Evolutionary conservation across 2,113 vertebrate genomes (phyloP).

Genomic region (Entelurus aequoreus): DNA sequence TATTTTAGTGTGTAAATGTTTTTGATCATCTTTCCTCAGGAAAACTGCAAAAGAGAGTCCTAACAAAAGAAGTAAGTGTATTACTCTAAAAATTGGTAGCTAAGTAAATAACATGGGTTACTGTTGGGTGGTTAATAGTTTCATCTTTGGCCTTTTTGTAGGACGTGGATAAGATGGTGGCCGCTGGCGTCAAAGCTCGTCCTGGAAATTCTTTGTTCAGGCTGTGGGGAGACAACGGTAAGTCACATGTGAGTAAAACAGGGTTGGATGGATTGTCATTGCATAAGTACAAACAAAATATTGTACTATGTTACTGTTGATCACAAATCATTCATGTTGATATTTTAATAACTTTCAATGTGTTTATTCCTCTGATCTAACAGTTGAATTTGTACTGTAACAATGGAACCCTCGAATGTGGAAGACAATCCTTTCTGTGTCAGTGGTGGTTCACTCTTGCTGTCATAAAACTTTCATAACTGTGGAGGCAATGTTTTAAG

Average conservation of each 20-base stretch:
- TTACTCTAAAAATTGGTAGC: neutral
- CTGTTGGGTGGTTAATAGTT: neutral
- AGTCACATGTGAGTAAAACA: constrained; percentile 18
- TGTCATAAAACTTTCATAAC: too few relatives aligned
- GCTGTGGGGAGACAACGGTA: constrained; percentile 89
- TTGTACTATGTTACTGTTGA: too few relatives aligned
- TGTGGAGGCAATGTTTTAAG: too few relatives aligned
- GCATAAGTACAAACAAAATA: too few relatives aligned
- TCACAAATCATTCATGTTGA: too few relatives aligned
- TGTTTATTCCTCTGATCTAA: too few relatives aligned
- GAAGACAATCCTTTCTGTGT: too few relatives aligned
- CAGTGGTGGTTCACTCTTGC: too few relatives aligned
- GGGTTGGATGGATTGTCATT: too few relatives aligned
- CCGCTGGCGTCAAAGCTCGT: constrained; percentile 64
- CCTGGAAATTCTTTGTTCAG: constrained; percentile 83
- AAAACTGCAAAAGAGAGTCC: constrained; percentile 60
- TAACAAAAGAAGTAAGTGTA: constrained; percentile 57
- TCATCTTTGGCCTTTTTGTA: constrained; percentile 44
- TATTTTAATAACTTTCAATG: too few relatives aligned
- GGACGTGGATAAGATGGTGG: constrained; percentile 78
- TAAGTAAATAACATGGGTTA: neutral
- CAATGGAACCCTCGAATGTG: too few relatives aligned
- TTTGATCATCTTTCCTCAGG: constrained; percentile 37
- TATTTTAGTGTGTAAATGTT: neutral
- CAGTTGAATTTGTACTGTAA: too few relatives aligned